phyloP scores from a whole-genome alignment of 2,113 vertebrate genomes.

The Seriola rivoliana region DNA sequence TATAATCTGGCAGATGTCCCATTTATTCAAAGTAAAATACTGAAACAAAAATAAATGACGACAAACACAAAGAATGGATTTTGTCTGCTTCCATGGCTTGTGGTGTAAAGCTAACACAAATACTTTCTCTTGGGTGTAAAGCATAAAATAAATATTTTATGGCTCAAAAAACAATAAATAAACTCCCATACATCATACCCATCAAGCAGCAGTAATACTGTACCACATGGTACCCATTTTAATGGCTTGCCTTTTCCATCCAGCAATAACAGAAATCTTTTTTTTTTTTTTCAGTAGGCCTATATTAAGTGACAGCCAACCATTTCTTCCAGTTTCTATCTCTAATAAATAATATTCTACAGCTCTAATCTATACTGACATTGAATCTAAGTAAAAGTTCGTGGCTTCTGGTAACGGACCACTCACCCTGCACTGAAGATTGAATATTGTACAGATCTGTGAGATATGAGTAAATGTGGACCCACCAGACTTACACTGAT shows the following conservation, averaged over 20 bases:
- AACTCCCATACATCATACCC: neutral
- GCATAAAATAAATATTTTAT: constrained; percentile 69
- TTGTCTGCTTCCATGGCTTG: constrained; percentile 28
- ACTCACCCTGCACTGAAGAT: neutral
- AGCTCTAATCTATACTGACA: constrained; percentile 5
- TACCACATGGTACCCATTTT: neutral
- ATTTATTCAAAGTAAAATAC: constrained; percentile 13
- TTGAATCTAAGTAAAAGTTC: neutral
- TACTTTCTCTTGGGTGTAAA: constrained; percentile 25
- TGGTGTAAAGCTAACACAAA: constrained; percentile 29
- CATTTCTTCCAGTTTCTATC: constrained; percentile 21
- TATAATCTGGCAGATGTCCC: neutral
- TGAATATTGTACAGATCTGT: neutral
- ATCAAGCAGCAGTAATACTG: constrained; percentile 49
- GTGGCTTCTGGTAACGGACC: neutral
- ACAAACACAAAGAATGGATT: constrained; percentile 2
- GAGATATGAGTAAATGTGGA: neutral
- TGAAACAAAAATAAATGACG: neutral
- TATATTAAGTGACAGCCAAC: neutral
- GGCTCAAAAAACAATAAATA: constrained; percentile 65
- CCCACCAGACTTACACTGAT: neutral
- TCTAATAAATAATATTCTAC: constrained; percentile 43
- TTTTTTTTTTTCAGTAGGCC: neutral
- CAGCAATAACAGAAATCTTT: neutral
- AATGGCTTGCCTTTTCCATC: constrained; percentile 40